Evolutionary conservation across 2,888 invertebrate genomes (phyloP).

Genomic region (Melitaea athalia): DNA sequence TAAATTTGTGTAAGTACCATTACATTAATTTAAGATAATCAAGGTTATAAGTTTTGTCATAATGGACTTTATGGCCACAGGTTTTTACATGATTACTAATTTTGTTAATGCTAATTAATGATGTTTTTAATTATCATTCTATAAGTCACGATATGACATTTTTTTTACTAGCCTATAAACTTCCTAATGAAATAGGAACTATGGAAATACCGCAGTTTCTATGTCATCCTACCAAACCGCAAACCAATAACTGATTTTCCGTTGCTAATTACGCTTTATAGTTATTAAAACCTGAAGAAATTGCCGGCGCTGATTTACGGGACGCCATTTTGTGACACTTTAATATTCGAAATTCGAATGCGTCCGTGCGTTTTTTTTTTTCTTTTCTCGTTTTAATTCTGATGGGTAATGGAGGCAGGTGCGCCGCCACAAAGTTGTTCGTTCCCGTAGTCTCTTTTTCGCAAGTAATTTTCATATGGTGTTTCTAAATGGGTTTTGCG

Average conservation of each 20-base stretch:
- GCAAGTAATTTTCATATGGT: slow-evolving; percentile 61
- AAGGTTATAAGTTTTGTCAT: too few species aligned
- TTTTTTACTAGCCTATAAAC: too few species aligned
- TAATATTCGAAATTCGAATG: slow-evolving; percentile 74
- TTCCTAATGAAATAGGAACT: too few species aligned
- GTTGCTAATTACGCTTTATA: slow-evolving; percentile 77
- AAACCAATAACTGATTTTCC: slow-evolving; percentile 61
- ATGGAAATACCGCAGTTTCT: too few species aligned
- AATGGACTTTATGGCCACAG: too few species aligned
- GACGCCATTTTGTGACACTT: slow-evolving; percentile 74
- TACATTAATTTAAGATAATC: too few species aligned
- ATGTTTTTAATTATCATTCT: too few species aligned
- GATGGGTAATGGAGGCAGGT: slow-evolving; percentile 69
- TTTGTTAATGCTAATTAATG: too few species aligned
- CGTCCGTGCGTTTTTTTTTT: slow-evolving; percentile 61
- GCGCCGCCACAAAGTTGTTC: slow-evolving; percentile 63
- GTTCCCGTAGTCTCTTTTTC: slow-evolving; percentile 54
- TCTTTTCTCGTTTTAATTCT: slow-evolving; percentile 65
- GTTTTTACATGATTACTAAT: too few species aligned
- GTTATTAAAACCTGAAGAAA: slow-evolving; percentile 74
- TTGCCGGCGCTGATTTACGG: slow-evolving; percentile 75
- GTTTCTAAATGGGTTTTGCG: slow-evolving; percentile 61
- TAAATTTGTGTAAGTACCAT: too few species aligned
- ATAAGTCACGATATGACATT: too few species aligned
- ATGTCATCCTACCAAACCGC: slow-evolving; percentile 27